Base-by-base conservation (phyloP, 2,113 vertebrate genomes). In the Arenaria interpres region DNA sequence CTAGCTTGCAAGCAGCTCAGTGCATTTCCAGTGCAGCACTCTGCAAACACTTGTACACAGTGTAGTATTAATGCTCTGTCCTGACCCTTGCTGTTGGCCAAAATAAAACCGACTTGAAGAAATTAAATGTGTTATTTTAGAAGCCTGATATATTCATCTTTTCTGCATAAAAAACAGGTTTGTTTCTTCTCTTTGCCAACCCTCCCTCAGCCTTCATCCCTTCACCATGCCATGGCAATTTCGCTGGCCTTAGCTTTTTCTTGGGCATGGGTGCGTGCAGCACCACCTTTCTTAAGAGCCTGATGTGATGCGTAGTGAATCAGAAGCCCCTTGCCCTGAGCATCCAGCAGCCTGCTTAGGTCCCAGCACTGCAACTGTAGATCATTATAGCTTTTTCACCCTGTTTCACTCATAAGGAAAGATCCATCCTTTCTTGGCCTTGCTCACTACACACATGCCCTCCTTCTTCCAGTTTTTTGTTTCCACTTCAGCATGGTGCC, bases 91-190 rank as follows among this genome's bases (percentile, higher is more conserved):
- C 24, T 79, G 64, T 85, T 93, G 41, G 63, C 43, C 46, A 63
- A 90, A 93, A 50, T n/a, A 96, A 91, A 94, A 48, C 21, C 50
- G 76, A 85, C 28, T 50, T 88, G 14, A 46, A 87, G 19, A 92
- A 72, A 46, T 56, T 32, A 54, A 53, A 41, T 1, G 1, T 25
- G 12, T 11, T 66, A 1, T 71, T 93, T 95, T 69, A 71, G 17
- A 88, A 86, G 23, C 11, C 14, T 30, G 6, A 21, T 45, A 11
- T 32, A 30, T 13, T 76, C 1, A 23, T 5, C 2, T 77, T 41
- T 62, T 57, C 24, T 71, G 41, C 7, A 37, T 45, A 54, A 86
- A 81, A 83, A 51, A 4, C 3, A 17, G 4, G 5, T 64, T 91
- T 60, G 2, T 21, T 76, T 10, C 35, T 90, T 25, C 56, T 20